These are phyloP conservation scores for Agrochola circellaris DNA, from an alignment of 2,888 invertebrate genomes.

Conservation along the genomic window DNA sequence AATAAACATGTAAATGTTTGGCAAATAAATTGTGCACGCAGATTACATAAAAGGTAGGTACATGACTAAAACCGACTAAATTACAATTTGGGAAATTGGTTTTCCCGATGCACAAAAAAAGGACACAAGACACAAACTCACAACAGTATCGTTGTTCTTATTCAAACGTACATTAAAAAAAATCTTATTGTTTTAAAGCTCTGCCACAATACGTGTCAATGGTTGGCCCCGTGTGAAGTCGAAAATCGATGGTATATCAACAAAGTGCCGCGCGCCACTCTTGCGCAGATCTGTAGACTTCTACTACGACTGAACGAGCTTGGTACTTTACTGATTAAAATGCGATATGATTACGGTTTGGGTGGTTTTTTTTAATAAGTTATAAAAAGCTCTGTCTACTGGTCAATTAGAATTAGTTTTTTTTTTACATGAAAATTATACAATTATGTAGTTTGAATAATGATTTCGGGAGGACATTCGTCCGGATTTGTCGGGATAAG, in stretches of 20 bases:
- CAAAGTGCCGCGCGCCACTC: constrained; percentile 74
- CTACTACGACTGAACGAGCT: constrained; percentile 35
- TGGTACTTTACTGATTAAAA: constrained; percentile 58
- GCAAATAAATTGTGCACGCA: too few species aligned
- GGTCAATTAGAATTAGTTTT: not conserved
- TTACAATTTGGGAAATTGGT: too few species aligned
- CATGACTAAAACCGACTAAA: too few species aligned
- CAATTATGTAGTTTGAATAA: not conserved
- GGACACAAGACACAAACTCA: too few species aligned
- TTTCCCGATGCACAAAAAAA: too few species aligned
- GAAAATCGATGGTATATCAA: constrained; percentile 74
- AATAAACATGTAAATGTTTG: too few species aligned
- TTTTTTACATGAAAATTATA: not conserved
- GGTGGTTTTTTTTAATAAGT: not conserved
- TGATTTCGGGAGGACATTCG: too few species aligned
- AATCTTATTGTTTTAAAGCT: constrained; percentile 53
- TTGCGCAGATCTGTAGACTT: constrained; percentile 64
- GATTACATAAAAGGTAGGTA: too few species aligned
- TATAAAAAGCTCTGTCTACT: not conserved
- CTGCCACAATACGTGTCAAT: constrained; percentile 66
- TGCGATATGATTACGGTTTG: not conserved
- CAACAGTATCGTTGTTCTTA: constrained; percentile 13
- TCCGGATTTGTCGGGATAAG: too few species aligned
- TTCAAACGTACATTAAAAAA: constrained; percentile 21
- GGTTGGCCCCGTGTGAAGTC: constrained; percentile 73